Percentiles rank a stretch among this genome's conserved stretches.
phyloP scores from a whole-genome alignment of 2,113 vertebrate species.

The Sphaerodactylus townsendi region DNA sequence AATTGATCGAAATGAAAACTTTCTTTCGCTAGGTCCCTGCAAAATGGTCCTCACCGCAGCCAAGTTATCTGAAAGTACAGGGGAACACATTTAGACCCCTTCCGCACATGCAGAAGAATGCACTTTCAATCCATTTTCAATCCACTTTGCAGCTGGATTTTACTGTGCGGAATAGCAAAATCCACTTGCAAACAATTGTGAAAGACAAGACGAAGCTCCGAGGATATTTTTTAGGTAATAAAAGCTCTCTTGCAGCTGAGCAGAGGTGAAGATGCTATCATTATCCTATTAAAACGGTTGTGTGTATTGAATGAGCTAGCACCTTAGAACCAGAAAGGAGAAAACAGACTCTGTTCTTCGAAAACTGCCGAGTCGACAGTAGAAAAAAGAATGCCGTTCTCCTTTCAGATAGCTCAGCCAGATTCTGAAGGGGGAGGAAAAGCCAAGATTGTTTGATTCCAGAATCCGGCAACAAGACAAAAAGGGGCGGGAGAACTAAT shows the following conservation, averaged over 20 bases:
- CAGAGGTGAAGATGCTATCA: too few species aligned
- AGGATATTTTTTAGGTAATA: too few species aligned
- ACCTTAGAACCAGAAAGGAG: background rate
- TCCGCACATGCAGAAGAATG: too few species aligned
- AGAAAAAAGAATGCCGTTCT: background rate
- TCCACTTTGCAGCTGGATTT: too few species aligned
- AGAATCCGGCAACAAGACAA: too few species aligned
- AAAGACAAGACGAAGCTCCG: too few species aligned
- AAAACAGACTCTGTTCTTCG: slow-evolving; percentile 48
- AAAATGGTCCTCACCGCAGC: background rate
- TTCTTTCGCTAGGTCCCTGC: slow-evolving; percentile 15
- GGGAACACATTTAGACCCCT: slow-evolving; percentile 27
- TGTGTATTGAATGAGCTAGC: slow-evolving; percentile 44
- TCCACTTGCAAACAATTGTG: too few species aligned
- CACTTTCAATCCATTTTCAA: too few species aligned
- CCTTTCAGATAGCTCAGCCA: background rate
- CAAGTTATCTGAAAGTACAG: slow-evolving; percentile 36
- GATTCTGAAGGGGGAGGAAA: slow-evolving; percentile 19
- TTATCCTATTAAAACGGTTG: slow-evolving; percentile 47
- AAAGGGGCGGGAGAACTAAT: too few species aligned
- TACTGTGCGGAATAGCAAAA: too few species aligned
- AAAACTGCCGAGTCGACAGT: slow-evolving; percentile 35
- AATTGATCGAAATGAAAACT: too few species aligned
- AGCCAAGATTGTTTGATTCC: background rate
- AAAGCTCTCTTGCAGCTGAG: slow-evolving; percentile 25